A percentile compares a stretch with the other conserved stretches of the same genome.
phyloP scores from a whole-genome alignment of 2,888 invertebrate genomes.

The Cremastinae sp. region DNA sequence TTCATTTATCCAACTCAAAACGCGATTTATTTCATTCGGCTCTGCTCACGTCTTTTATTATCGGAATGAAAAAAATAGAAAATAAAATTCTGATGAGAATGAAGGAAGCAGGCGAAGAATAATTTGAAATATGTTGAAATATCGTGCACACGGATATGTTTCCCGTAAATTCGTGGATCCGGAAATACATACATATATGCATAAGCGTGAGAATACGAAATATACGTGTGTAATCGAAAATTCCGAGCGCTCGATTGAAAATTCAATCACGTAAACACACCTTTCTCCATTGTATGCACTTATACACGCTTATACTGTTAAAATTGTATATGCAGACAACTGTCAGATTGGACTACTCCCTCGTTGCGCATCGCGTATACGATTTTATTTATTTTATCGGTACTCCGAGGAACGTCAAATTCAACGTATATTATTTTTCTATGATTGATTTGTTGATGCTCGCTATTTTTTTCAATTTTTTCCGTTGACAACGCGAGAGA shows the following conservation, averaged over 20 bases:
- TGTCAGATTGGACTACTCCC: not conserved
- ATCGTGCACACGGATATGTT: conserved; percentile 16
- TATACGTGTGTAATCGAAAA: conserved; percentile 44
- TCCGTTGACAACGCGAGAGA: not conserved
- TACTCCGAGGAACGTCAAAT: conserved; percentile 19
- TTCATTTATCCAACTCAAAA: conserved; percentile 12
- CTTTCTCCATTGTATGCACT: not conserved
- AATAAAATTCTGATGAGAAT: not conserved
- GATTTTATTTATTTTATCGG: conserved; percentile 47
- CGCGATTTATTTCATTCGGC: conserved; percentile 51
- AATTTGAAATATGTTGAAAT: conserved; percentile 39
- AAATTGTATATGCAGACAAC: not conserved
- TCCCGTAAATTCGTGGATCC: conserved; percentile 50
- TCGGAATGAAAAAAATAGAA: conserved; percentile 15
- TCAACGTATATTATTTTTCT: conserved; percentile 33
- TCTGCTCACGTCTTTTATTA: conserved; percentile 28
- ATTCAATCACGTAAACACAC: conserved; percentile 46
- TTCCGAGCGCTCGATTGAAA: conserved; percentile 42
- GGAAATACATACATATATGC: too few species aligned
- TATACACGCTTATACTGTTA: not conserved
- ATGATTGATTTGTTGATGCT: conserved; percentile 47
- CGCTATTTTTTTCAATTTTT: conserved; percentile 10
- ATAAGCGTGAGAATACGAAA: conserved; percentile 23
- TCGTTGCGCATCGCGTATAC: conserved; percentile 19
- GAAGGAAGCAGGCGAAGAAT: conserved; percentile 17